Base-by-base conservation (phyloP, 1,140 invertebrate genomes). In the Arion vulgaris region DNA sequence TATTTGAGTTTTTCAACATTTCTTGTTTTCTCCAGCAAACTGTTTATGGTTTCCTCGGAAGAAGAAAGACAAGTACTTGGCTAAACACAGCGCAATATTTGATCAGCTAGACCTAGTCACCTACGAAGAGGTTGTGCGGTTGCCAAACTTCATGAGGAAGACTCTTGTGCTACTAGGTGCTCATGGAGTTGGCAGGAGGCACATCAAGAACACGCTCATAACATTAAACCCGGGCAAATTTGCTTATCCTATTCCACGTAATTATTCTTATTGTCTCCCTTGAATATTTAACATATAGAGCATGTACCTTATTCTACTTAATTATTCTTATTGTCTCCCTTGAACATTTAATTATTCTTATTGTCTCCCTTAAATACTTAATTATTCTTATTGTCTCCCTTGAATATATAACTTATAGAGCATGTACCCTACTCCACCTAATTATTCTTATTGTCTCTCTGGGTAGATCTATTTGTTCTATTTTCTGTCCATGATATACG, bases 51-150 rank as follows among this genome's bases (percentile, higher is more conserved):
- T 92, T 89, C 89, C 88, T 68, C 86, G 88, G 96, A 91, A 99
- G 98, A 94, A 99, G 98, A 95, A 99, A 97, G 98, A 99, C 94
- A 99, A 99, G 93, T 99, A 99, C 94, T 94, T 99, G 90, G 97
- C 98, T 73, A 99, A 99, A 93, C 98, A 99, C 93, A 99, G 99
- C 93, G 91, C 92, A 5, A 89, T 93, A 9, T 93, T 99, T 93
- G 98, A 99, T 94, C 98, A 99, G 93, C 95, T 99, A 90, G 98
- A 99, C 94, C 95, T 99, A 91, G 97, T 99, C 86, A 99, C 98
- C 11, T 99, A 99, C 92, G 98, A 99, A 93, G 98, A 99, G 94
- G 98, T 99, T 88, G 97, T 99, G 75, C 97, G 98, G 92, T 94
- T 99, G 92, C 97, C 97, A 89, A 96, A 97, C 96, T 94, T 94